Evolutionary conservation across 2,113 vertebrate species (phyloP), one percentile per base, ranked within the genome.

Genomic region (Todiramphus chloris): DNA sequence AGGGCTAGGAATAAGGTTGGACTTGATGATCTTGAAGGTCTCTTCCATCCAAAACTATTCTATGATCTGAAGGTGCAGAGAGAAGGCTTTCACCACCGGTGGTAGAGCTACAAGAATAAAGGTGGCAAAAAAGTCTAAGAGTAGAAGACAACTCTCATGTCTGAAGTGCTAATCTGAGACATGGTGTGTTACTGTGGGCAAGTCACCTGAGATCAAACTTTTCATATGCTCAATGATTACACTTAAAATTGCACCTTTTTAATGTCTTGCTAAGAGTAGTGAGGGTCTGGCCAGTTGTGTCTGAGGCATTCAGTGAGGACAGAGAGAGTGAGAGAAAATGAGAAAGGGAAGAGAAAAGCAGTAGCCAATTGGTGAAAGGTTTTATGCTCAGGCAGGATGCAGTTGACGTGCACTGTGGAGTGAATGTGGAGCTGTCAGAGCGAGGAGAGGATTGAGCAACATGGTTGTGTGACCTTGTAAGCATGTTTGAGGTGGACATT

Each of bases 311-410:
- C 18, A 28, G 46, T 30, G 51, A 74, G 16, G 28, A 14, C 16
- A 17, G 2, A 33, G 12, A 25, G 6, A 5, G 4, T 9, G 13
- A 3, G 6, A 16, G 2, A 7, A 13, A 77, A 14, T 28, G 30
- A 73, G 69, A 48, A 75, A 66, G 6, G 16, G 14, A 8, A 81
- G 18, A 66, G 35, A 72, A 73, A 33, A 83, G 14, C 15, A 28
- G 13, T 2, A 50, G 23, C 50, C 48, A 64, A 21, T 68, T 69
- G 77, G 21, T 46, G 33, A 15, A 7, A 56, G 20, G 16, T 31
- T 69, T 92, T 79, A 5, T 66, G n/a, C 24, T 66, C 4, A 5
- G 35, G 7, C 25, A 58, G 20, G 12, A 21, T 46, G 35, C 1
- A 4, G 11, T 4, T 70, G 78, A 59, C 78, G 19, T 35, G 41